phyloP scores from a whole-genome alignment of 2,888 invertebrate genomes.

The Meandrusa payeni region DNA sequence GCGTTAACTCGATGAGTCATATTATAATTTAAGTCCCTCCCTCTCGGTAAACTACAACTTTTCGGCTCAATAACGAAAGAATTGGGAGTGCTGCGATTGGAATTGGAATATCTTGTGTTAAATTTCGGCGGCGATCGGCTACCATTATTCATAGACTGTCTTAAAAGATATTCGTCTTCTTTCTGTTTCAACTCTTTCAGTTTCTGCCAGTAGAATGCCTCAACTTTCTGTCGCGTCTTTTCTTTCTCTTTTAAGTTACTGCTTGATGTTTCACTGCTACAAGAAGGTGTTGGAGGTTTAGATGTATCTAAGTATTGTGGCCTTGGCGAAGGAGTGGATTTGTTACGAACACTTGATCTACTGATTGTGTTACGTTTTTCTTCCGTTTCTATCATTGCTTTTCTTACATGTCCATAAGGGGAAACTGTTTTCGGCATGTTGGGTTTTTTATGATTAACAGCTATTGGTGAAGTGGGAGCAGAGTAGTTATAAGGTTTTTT shows the following conservation, averaged over 20 bases:
- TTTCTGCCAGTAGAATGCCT: conserved; percentile 86
- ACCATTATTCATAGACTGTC: conserved; percentile 47
- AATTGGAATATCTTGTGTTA: conserved; percentile 37
- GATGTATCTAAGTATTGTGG: conserved; percentile 33
- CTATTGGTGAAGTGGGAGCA: conserved; percentile 69
- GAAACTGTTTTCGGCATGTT: conserved; percentile 68
- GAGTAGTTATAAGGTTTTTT: conserved; percentile 64
- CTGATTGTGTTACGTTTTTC: conserved; percentile 59
- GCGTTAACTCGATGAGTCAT: conserved; percentile 44
- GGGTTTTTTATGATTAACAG: conserved; percentile 57
- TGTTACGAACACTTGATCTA: conserved; percentile 43
- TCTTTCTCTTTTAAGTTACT: conserved; percentile 61
- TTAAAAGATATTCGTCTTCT: conserved; percentile 78
- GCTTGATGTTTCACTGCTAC: conserved; percentile 28
- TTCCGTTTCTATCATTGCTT: conserved; percentile 63
- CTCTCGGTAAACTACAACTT: conserved; percentile 57
- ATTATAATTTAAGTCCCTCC: conserved; percentile 41
- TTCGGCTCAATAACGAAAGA: conserved; percentile 44
- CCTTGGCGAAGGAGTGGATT: conserved; percentile 43
- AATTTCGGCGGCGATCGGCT: conserved; percentile 35
- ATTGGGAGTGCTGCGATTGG: conserved; percentile 48
- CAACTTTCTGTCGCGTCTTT: conserved; percentile 80
- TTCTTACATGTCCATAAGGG: conserved; percentile 64
- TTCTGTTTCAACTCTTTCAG: conserved; percentile 82
- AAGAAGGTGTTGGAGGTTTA: conserved; percentile 28